These are phyloP conservation scores for Enteromius thamalakanensis DNA, from an alignment of 2,797 vertebrate species.

Conservation along the genomic window DNA sequence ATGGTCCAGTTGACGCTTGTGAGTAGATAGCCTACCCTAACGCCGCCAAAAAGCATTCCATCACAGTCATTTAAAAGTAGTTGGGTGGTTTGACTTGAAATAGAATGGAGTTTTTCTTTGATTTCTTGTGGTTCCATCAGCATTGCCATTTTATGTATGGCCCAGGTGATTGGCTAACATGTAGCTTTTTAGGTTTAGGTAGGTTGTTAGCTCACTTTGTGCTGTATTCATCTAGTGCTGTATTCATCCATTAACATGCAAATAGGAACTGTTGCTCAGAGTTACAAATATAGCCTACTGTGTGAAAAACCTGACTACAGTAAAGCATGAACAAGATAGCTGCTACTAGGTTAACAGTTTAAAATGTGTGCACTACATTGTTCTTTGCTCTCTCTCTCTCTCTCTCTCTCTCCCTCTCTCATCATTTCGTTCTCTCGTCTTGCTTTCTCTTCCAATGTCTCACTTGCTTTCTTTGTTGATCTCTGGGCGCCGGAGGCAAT, in stretches of 20 bases:
- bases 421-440: constrained; percentile 13
- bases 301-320: not conserved
- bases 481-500: not conserved
- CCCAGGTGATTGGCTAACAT: not conserved
- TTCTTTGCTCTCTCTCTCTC: not conserved
- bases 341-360: not conserved
- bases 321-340: not conserved
- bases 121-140: not conserved
- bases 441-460: constrained; percentile 1
- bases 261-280: not conserved
- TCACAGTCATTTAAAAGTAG: not conserved
- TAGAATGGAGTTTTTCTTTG: not conserved
- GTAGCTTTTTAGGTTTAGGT: not conserved
- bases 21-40: not conserved
- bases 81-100: not conserved
- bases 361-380: not conserved
- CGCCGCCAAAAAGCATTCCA: not conserved
- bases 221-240: not conserved
- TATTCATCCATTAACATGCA: not conserved
- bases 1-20: not conserved
- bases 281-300: not conserved
- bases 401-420: not conserved
- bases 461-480: constrained; percentile 26
- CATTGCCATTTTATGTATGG: too few relatives aligned
- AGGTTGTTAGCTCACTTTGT: not conserved